Conservation (phyloP, 2,888 invertebrate species). For the Tuta absoluta region DNA sequence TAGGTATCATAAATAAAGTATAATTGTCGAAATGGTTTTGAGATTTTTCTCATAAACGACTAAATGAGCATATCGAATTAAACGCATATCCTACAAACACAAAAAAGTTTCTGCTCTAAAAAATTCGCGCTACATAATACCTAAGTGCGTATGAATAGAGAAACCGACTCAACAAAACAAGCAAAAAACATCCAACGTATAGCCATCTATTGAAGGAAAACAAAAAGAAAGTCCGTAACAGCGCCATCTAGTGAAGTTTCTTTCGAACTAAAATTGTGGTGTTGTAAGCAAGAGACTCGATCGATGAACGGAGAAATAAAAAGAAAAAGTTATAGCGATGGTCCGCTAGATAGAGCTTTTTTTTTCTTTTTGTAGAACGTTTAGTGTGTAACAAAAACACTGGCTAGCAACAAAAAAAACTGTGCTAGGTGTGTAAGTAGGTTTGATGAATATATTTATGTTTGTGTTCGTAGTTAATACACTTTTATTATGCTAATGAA, state of each 20-base stretch:
- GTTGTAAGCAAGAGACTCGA: background rate
- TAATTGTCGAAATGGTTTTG: no score
- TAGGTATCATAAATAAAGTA: no score
- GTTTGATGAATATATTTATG: no score
- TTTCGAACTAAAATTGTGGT: background rate
- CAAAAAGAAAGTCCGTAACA: conserved; percentile 19
- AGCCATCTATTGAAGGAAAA: background rate
- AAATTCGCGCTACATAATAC: background rate
- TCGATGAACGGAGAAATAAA: conserved; percentile 42
- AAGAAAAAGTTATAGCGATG: conserved; percentile 34
- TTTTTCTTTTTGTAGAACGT: conserved; percentile 47
- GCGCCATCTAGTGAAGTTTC: conserved; percentile 45
- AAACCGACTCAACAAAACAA: conserved; percentile 32
- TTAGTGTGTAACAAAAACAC: background rate
- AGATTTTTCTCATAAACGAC: no score
- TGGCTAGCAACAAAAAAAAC: no score
- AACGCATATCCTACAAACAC: no score
- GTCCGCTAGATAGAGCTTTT: conserved; percentile 68
- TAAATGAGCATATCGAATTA: no score
- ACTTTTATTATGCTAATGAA: no score
- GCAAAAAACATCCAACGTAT: conserved; percentile 27
- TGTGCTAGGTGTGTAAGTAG: background rate
- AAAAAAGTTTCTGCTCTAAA: background rate
- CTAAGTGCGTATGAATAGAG: background rate
- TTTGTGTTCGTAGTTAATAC: no score